Base-by-base conservation (phyloP, 1,140 invertebrate species). In the Saxidomus purpurata region DNA sequence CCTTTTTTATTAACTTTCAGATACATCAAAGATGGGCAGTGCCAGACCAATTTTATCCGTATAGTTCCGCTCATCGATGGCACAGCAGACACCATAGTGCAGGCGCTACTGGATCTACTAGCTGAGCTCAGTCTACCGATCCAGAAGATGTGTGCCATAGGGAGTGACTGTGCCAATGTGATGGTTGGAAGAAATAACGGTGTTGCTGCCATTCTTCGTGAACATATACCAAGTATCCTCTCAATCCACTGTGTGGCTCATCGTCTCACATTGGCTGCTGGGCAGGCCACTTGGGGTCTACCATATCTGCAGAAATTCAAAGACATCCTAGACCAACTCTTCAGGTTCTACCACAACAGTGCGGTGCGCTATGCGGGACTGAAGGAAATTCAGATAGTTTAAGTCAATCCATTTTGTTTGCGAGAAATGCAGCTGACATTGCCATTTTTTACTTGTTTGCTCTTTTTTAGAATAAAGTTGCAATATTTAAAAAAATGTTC, bases 281-380 rank as follows among this genome's bases (percentile, higher is more conserved):
- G 49, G 13, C 79, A 81, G n/a, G 79, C 79, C 2, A 13, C 79
- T 15, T 19, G 36, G 1, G 15, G 22, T 1, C 49, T 81, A 8
- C 25, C 38, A 3, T 81, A 61, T 31, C n/a, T 81, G 17, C 13
- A 19, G 4, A 59, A 81, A 34, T 81, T 49, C 52, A 34, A 81
- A n/a, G 43, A 71, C 0, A 71, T 71, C 17, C 1, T 85, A 2
- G 63, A 31, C 0, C 38, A 85, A 25, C 6, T 77, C 1, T 36
- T 69, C 63, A 84, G 81, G 19, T 84, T 43, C 67, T 85, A 85
- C 36, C 8, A 8, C 8, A 83, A 83, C 17, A 67, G 55, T 47
- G 19, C 81, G 3, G 81, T 83, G 19, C n/a, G 81, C 43, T 67
- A 28, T 6, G 47, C 17, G 4, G 59, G 59, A 13, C 31, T 83